Conservation (phyloP, 2,113 vertebrate species). For the Serilophus lunatus region DNA sequence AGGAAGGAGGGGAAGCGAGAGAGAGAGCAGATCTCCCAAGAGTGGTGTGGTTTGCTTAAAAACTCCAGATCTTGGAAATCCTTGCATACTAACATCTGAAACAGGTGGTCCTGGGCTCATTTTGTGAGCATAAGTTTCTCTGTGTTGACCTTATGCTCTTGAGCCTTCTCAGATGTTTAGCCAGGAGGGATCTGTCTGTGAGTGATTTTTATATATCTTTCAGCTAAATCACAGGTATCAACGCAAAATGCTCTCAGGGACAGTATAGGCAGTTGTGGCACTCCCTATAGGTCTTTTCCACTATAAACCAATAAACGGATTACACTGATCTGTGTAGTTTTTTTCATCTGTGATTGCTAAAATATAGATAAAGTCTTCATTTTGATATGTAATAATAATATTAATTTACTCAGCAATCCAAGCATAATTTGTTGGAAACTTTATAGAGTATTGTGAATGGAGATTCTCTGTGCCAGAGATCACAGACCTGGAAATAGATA, state of each 20-base stretch:
- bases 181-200: slow-evolving; percentile 33
- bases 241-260: slow-evolving; percentile 51
- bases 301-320: slow-evolving; percentile 55
- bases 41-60: slow-evolving; percentile 15
- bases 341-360: background rate
- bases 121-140: slow-evolving; percentile 37
- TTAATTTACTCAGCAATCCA: slow-evolving; percentile 3
- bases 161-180: slow-evolving; percentile 50
- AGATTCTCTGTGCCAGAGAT: background rate
- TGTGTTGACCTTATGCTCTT: slow-evolving; percentile 23
- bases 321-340: background rate
- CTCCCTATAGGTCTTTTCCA: slow-evolving; percentile 13
- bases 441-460: background rate
- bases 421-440: background rate
- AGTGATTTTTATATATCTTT: slow-evolving; percentile 59
- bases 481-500: background rate
- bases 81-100: slow-evolving; percentile 51
- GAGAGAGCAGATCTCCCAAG: background rate
- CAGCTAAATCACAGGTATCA: slow-evolving; percentile 59
- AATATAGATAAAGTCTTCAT: background rate
- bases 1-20: background rate
- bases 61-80: slow-evolving; percentile 27
- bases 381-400: slow-evolving; percentile 20
- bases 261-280: slow-evolving; percentile 20
- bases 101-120: slow-evolving; percentile 48